Evolutionary conservation across 2,888 invertebrate species (phyloP).

Genomic region (Leptogaster cylindrica): DNA sequence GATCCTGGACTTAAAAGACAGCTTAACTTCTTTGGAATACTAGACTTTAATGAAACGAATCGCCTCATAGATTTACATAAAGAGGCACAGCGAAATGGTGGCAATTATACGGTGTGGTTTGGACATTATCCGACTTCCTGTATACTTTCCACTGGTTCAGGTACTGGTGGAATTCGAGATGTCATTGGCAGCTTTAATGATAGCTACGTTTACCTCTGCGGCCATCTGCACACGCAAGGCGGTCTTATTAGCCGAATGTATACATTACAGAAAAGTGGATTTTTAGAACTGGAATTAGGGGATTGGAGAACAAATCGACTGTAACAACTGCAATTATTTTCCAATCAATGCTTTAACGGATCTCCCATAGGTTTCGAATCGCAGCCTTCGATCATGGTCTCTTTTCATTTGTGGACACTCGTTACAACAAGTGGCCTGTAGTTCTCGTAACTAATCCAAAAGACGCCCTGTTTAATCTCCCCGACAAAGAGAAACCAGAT

Average conservation of each 20-base stretch:
- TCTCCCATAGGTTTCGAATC: slow-evolving; percentile 74
- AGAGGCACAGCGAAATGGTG: slow-evolving; percentile 63
- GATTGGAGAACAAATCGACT: slow-evolving; percentile 92
- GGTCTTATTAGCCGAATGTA: slow-evolving; percentile 85
- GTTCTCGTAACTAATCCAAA: slow-evolving; percentile 91
- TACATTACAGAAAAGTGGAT: slow-evolving; percentile 80
- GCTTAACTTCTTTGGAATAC: slow-evolving; percentile 86
- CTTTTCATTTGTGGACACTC: slow-evolving; percentile 82
- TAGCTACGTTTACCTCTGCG: slow-evolving; percentile 82
- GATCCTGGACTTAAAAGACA: slow-evolving; percentile 86
- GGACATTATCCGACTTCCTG: slow-evolving; percentile 93
- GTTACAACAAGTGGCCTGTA: slow-evolving; percentile 80
- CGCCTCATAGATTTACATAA: slow-evolving; percentile 66
- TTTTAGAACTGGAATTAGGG: slow-evolving; percentile 84
- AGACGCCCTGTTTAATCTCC: slow-evolving; percentile 75
- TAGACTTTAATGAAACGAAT: slow-evolving; percentile 67
- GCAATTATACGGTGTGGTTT: slow-evolving; percentile 77
- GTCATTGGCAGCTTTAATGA: slow-evolving; percentile 68
- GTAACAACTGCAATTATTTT: slow-evolving; percentile 61
- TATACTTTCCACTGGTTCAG: slow-evolving; percentile 69
- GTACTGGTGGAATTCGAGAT: slow-evolving; percentile 64
- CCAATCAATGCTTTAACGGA: not conserved
- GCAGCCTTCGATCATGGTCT: slow-evolving; percentile 88
- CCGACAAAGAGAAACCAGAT: slow-evolving; percentile 71
- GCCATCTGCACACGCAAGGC: slow-evolving; percentile 86